A percentile compares a stretch with the other conserved stretches of the same genome.
Evolutionary conservation across 2,113 vertebrate species (phyloP).

Genomic region (Elanus axillaris): DNA sequence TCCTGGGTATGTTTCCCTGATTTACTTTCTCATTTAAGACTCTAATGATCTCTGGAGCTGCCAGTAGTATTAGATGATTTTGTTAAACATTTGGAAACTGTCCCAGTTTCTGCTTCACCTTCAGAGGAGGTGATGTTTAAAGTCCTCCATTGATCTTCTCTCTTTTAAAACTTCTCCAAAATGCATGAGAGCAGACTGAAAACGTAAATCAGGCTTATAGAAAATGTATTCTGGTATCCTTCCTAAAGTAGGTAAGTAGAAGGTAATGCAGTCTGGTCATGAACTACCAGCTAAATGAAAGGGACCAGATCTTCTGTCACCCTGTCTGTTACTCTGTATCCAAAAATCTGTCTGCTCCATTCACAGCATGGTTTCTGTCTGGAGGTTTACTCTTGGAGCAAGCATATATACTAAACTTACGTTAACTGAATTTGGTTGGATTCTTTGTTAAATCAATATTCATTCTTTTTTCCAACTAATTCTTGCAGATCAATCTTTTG

Average conservation of each 20-base stretch:
- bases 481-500: background rate
- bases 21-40: slow-evolving; percentile 45
- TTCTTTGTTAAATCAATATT: background rate
- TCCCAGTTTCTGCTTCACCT: slow-evolving; percentile 73
- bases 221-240: slow-evolving; percentile 2
- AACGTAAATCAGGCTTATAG: slow-evolving; percentile 27
- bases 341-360: background rate
- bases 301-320: background rate
- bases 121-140: slow-evolving; percentile 63
- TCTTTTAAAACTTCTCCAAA: slow-evolving; percentile 61
- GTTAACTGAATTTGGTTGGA: background rate
- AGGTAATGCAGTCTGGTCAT: slow-evolving; percentile 11
- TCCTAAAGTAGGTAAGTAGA: background rate
- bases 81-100: slow-evolving; percentile 67
- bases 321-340: background rate
- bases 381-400: background rate
- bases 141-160: slow-evolving; percentile 58
- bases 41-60: slow-evolving; percentile 64
- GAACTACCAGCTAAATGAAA: slow-evolving; percentile 22
- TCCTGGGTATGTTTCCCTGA: slow-evolving; percentile 30
- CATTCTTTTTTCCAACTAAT: background rate
- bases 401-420: background rate
- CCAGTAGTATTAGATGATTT: slow-evolving; percentile 61
- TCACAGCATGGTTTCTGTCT: background rate
- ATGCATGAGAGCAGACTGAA: slow-evolving; percentile 37